Base-by-base conservation (phyloP, 2,797 vertebrate species). In the Chelidonichthys spinosus region DNA sequence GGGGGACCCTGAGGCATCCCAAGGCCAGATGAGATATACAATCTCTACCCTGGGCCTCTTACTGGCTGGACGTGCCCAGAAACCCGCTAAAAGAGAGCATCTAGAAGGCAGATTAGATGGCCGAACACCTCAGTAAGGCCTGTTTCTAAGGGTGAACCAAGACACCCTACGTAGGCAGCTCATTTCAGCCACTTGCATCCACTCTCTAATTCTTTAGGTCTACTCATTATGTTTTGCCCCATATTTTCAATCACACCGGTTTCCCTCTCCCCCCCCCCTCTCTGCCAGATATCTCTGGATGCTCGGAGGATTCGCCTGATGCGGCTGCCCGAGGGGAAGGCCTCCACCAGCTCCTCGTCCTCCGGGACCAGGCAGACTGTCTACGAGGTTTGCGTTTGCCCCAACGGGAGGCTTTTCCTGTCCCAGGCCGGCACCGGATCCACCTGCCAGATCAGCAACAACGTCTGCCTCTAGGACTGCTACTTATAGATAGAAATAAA, bases 391-490 rank as follows among this genome's bases (percentile, higher is more conserved):
- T 99, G 98, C 81, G 96, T 98, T 74, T 99, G 98, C 69, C 94
- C 97, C 93, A 99, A 97, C 0, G 98, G 98, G 82, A 95, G 96
- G 88, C 89, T 99, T 69, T 99, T 99, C 95, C 94, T 99, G 89
- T 98, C 98, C 44, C 97, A 96, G 95, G 97, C 98, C 68, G 98
- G 97, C 83, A 90, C 93, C 36, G 96, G 95, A 65, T 98, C 98
- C 77, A 99, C 98, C 90, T 99, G 98, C 94, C 97, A 98, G 94
- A 97, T 98, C 94, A 97, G 96, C 93, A 96, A 95, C 92, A 98
- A 93, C n/a, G 92, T 98, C 94, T 99, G 98, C 96, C 96, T 98
- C 92, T 99, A 96, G 90, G 80, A 87, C 76, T 66, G 32, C 58
- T 8, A 43, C 32, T 3, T 55, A 42, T 52, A 35, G 59, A 49